A percentile compares a stretch with the other conserved stretches of the same genome.
Evolutionary conservation across 2,797 vertebrate genomes (phyloP).

Genomic region (Loriculus beryllinus): DNA sequence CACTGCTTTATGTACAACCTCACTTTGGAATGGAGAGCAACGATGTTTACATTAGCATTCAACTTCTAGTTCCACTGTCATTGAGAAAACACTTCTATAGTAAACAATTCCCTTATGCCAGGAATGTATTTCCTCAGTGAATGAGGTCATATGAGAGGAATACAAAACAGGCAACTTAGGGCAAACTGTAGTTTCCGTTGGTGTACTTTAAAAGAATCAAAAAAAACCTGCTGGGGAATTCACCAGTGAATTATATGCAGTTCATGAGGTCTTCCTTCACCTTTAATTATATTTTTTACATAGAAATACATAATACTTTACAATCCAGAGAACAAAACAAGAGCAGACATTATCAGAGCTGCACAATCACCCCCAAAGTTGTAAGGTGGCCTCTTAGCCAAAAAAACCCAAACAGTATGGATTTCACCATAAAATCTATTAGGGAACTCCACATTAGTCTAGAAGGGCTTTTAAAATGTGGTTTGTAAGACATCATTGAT

Average conservation of each 20-base stretch:
- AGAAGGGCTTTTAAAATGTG: background rate
- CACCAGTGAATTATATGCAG: background rate
- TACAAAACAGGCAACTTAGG: background rate
- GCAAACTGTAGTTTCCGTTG: background rate
- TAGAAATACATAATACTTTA: background rate
- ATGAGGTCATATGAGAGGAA: background rate
- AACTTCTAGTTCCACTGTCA: background rate
- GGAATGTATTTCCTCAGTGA: background rate
- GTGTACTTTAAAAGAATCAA: background rate
- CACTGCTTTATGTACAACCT: background rate
- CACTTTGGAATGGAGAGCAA: background rate
- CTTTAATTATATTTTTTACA: background rate
- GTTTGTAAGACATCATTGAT: background rate
- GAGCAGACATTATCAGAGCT: background rate
- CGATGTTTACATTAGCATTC: background rate
- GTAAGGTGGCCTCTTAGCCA: background rate
- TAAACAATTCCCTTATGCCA: conserved; percentile 25
- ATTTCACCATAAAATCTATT: background rate
- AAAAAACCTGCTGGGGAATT: background rate
- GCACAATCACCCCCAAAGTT: background rate
- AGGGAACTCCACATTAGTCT: background rate
- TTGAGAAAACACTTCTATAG: conserved; percentile 39
- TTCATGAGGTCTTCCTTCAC: background rate
- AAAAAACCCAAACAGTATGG: background rate
- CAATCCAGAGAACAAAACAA: background rate